Base-by-base conservation (phyloP, 2,888 invertebrate species). In the Xylota segnis region DNA sequence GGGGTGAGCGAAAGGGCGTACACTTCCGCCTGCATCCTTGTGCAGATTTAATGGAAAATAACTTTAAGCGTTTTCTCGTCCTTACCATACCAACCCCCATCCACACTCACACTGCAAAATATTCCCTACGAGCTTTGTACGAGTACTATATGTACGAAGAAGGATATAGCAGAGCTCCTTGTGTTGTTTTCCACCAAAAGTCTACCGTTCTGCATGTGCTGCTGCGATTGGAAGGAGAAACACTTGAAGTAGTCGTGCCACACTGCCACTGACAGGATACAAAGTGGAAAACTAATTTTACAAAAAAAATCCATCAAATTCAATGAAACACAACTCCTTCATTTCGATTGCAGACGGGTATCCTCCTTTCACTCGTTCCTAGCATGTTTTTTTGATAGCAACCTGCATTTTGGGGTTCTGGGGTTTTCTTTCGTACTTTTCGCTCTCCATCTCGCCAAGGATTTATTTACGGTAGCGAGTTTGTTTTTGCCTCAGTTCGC, bases 251-350 rank as follows among this genome's bases (percentile, higher is more conserved):
- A 47, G 27, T 61, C 14, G 9, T 56, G 56, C 43, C 37, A 61
- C 37, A 61, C 47, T 90, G 89, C 89, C 82, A 89, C 88, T 89
- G 89, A 89, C 90, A 90, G 89, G 89, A 89, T 90, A 89, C 90
- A 90, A 90, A 90, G 90, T 89, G 89, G 89, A 89, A 90, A 90
- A 90, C 90, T 90, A 90, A 90, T 90, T 90, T 90, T 87, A 89
- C 88, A 89, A 89, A 90, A 88, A 43, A 43, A 43, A 88, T 81
- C 81, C 58, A 71, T 82, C 82, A 82, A 75, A 86, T 58, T 59
- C 72, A 56, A 34, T 47, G 43, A 68, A 66, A 66, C 34, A 50
- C 37, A 37, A 32, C 61, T 54, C 14, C 27, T 77, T 70, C 37
- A 34, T 56, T 10, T 47, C 45, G 45, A 23, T 47, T 56, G 12